Evolutionary conservation across 1,140 invertebrate species (phyloP), one percentile per base, ranked within the genome.

Genomic region (Neotoxoptera formosana): DNA sequence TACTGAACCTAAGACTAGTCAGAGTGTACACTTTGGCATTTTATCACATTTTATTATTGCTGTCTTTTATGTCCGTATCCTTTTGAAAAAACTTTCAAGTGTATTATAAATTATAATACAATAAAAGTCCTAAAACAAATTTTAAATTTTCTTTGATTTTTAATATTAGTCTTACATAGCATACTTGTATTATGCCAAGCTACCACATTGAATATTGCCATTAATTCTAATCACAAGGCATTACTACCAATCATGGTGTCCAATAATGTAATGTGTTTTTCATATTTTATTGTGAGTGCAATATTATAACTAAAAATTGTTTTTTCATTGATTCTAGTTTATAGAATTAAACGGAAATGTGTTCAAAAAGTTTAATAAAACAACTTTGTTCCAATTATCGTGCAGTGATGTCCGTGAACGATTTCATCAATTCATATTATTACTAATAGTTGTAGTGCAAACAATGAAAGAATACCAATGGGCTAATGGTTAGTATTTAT

Each of bases 281-380:
- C 11, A 67, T 67, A 67, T 67, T 67, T 67, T 67, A 67, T n/a
- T n/a, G 4, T n/a, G 4, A 67, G 14, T n/a, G n/a, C 30, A 67
- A 67, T 41, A 83, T 51, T 23, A 8, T 47, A 89, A 41, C 20
- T 91, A 2, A 89, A 45, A 86, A 60, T 48, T 30, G 6, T 84
- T 41, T 88, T 76, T 67, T 67, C 0, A 67, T n/a, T 67, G 11
- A 67, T n/a, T 47, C 7, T 95, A 98, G 98, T 99, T 99, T 96
- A 99, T 99, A 6, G 99, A 99, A 95, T 96, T 99, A 25, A 99
- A 99, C 96, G 98, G 99, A 34, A 99, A 98, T 94, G 99, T 99
- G 1, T 99, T 99, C 95, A 99, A 99, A 95, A 99, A 99, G 95
- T 99, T 99, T 96, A 99, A 99, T 95, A 99, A 99, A 95, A 99